Evolutionary conservation across 2,888 invertebrate species (phyloP).

Genomic region (Dendrolimus houi): DNA sequence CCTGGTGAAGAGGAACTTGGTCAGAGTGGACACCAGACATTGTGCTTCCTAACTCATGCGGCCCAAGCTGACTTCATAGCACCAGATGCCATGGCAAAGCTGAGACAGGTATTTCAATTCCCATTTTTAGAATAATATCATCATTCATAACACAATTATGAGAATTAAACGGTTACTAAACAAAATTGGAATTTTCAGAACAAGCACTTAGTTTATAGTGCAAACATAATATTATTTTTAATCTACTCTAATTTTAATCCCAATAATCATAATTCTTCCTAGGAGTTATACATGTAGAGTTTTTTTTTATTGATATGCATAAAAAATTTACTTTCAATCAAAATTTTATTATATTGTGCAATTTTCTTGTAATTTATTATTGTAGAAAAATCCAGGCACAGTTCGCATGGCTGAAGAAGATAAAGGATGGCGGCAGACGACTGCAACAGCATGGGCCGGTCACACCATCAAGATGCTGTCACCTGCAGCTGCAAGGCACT

Average conservation of each 20-base stretch:
- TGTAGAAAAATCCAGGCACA: constrained; percentile 86
- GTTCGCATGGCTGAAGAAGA: constrained; percentile 94
- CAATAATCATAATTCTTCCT: too few relatives aligned
- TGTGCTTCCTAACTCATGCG: constrained; percentile 94
- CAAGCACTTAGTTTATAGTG: too few relatives aligned
- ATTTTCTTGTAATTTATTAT: neutral
- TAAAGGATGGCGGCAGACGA: constrained; percentile 87
- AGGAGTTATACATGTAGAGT: too few relatives aligned
- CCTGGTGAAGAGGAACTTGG: constrained; percentile 95
- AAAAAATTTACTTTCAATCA: too few relatives aligned
- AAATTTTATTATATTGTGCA: too few relatives aligned
- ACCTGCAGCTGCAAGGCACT: constrained; percentile 82
- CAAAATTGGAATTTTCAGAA: too few relatives aligned
- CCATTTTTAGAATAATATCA: too few relatives aligned
- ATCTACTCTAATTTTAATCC: too few relatives aligned
- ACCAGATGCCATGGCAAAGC: constrained; percentile 96
- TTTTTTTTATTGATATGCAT: too few relatives aligned
- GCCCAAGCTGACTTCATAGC: constrained; percentile 96
- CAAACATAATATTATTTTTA: too few relatives aligned
- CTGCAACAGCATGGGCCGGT: constrained; percentile 92
- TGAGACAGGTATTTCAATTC: constrained; percentile 82
- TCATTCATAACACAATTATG: too few relatives aligned
- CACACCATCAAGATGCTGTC: constrained; percentile 69
- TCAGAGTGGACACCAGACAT: constrained; percentile 90
- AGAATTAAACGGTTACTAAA: too few relatives aligned